These are phyloP conservation scores for Columbina picui DNA, from an alignment of 2,113 vertebrate species.

Conservation along the genomic window DNA sequence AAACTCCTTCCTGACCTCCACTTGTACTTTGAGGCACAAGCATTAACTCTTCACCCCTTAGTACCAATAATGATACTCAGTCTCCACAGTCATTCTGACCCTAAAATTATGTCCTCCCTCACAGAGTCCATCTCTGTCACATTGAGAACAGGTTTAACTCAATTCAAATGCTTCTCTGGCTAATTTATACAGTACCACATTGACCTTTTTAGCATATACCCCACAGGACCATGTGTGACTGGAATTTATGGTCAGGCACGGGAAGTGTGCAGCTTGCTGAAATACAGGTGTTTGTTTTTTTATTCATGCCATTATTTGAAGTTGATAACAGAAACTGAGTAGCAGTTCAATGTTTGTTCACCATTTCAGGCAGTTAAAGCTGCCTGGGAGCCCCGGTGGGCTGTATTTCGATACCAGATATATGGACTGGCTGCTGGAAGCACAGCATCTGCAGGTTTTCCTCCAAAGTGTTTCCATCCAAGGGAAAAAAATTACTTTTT, in stretches of 20 bases:
- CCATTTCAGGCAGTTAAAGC: constrained; percentile 31
- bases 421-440: constrained; percentile 23
- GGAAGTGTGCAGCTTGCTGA: constrained; percentile 44
- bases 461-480: background rate
- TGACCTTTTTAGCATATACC: constrained; percentile 68
- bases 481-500: background rate
- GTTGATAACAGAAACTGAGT: constrained; percentile 36
- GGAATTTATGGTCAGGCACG: constrained; percentile 60
- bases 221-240: background rate
- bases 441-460: background rate
- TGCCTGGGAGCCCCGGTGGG: background rate
- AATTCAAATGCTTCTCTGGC: constrained; percentile 1
- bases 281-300: background rate
- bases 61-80: background rate
- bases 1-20: background rate
- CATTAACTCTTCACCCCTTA: background rate
- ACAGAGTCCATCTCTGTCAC: constrained; percentile 5
- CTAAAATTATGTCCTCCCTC: background rate
- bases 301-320: constrained; percentile 15
- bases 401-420: constrained; percentile 45
- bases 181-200: constrained; percentile 62
- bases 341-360: constrained; percentile 29
- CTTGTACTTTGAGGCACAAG: background rate
- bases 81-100: background rate
- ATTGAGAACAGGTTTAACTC: constrained; percentile 20